These are phyloP conservation scores for Anaspis maculata DNA, from an alignment of 2,888 invertebrate genomes.

Conservation along the genomic window DNA sequence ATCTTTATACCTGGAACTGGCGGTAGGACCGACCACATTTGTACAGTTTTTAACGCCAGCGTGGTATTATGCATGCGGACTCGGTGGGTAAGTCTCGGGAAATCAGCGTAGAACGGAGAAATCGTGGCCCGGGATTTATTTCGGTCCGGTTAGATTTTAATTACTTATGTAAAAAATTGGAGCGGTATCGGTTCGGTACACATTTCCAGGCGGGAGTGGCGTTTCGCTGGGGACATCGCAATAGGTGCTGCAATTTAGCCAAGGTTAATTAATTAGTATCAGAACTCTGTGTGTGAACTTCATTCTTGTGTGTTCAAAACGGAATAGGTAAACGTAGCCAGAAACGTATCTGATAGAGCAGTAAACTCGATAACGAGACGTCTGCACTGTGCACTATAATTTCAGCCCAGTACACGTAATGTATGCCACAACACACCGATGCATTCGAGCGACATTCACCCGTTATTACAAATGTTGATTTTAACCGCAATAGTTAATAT, in stretches of 20 bases:
- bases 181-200: too few species aligned
- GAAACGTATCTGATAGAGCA: slow-evolving; percentile 11
- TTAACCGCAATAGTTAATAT: slow-evolving; percentile 15
- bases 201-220: too few species aligned
- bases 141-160: too few species aligned
- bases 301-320: slow-evolving; percentile 6
- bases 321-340: slow-evolving; percentile 12
- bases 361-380: slow-evolving; percentile 14
- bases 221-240: too few species aligned
- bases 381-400: slow-evolving; percentile 9
- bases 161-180: too few species aligned
- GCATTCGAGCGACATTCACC: slow-evolving; percentile 15
- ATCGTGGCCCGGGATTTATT: too few species aligned
- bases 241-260: too few species aligned
- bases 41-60: slow-evolving; percentile 16
- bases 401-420: slow-evolving; percentile 8
- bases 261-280: slow-evolving; percentile 26
- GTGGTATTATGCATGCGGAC: slow-evolving; percentile 18
- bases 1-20: slow-evolving; percentile 18
- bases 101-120: too few species aligned
- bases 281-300: slow-evolving; percentile 16
- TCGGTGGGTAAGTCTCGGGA: slow-evolving; percentile 24
- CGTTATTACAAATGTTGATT: slow-evolving; percentile 18
- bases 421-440: slow-evolving; percentile 12
- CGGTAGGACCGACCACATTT: slow-evolving; percentile 10